Percentiles rank a stretch among this genome's conserved stretches.
phyloP scores from a whole-genome alignment of 2,113 vertebrate species.

The Limnothrissa miodon region DNA sequence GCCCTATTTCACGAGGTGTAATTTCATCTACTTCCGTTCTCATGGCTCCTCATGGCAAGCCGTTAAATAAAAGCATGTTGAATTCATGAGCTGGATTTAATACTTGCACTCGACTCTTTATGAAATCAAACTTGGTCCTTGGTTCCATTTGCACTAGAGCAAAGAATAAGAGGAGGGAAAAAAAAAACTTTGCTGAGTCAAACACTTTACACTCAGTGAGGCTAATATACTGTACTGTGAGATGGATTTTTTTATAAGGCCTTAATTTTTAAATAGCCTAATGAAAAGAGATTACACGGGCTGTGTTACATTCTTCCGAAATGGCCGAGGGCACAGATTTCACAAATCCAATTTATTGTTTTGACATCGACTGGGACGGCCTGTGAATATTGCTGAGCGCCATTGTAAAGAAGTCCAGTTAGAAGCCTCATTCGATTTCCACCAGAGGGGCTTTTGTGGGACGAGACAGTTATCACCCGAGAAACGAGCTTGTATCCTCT shows the following conservation, averaged over 20 bases:
- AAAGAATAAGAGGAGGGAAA: not conserved
- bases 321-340: not conserved
- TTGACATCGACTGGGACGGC: not conserved
- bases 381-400: not conserved
- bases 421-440: slow-evolving; percentile 11
- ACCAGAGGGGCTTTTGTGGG: not conserved
- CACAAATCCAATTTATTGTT: slow-evolving; percentile 23
- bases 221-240: not conserved
- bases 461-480: not conserved
- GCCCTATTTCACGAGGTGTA: not conserved
- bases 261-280: not conserved
- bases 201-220: not conserved
- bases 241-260: not conserved
- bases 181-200: not conserved
- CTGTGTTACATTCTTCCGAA: not conserved
- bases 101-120: not conserved
- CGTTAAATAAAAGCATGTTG: not conserved
- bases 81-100: slow-evolving; percentile 16
- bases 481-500: not conserved
- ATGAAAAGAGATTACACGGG: not conserved
- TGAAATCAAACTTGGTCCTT: not conserved
- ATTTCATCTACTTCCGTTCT: not conserved
- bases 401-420: not conserved
- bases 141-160: not conserved
- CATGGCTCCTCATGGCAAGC: not conserved